phyloP scores from a whole-genome alignment of 2,888 invertebrate genomes.

The Polymixis flavicincta region DNA sequence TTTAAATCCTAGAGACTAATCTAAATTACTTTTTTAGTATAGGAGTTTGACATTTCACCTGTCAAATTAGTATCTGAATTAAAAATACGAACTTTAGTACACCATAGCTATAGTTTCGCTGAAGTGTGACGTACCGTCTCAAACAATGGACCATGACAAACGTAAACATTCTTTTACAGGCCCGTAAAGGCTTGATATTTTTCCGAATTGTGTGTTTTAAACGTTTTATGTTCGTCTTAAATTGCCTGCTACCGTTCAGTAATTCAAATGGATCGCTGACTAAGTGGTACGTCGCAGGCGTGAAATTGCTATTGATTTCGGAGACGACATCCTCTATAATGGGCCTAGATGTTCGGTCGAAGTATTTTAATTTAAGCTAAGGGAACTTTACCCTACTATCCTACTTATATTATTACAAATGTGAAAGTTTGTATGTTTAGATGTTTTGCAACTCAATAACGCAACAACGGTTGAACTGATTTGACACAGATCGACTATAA shows the following conservation, averaged over 20 bases:
- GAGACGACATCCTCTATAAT: neutral
- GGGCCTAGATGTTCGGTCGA: neutral
- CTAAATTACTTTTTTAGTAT: too few species aligned
- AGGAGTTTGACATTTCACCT: too few species aligned
- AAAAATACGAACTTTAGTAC: neutral
- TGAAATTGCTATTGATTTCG: conserved; percentile 33
- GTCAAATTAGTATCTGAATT: too few species aligned
- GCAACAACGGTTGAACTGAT: too few species aligned
- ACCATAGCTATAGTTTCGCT: neutral
- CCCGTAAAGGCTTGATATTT: conserved; percentile 65
- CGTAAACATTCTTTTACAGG: conserved; percentile 62
- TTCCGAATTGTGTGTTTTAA: conserved; percentile 58
- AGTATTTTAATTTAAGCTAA: neutral
- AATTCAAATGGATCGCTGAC: conserved; percentile 21
- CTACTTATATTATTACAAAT: too few species aligned
- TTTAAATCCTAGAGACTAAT: too few species aligned
- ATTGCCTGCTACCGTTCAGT: conserved; percentile 18
- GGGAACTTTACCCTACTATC: neutral
- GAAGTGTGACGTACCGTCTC: neutral
- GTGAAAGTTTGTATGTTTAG: too few species aligned
- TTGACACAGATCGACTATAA: too few species aligned
- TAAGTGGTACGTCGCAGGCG: neutral
- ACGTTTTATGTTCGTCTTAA: conserved; percentile 53
- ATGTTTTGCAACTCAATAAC: too few species aligned
- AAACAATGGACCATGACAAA: conserved; percentile 14